Percentiles rank a stretch among this genome's conserved stretches.
These are phyloP conservation scores for Melolontha melolontha DNA, from an alignment of 2,888 invertebrate species.

Conservation along the genomic window DNA sequence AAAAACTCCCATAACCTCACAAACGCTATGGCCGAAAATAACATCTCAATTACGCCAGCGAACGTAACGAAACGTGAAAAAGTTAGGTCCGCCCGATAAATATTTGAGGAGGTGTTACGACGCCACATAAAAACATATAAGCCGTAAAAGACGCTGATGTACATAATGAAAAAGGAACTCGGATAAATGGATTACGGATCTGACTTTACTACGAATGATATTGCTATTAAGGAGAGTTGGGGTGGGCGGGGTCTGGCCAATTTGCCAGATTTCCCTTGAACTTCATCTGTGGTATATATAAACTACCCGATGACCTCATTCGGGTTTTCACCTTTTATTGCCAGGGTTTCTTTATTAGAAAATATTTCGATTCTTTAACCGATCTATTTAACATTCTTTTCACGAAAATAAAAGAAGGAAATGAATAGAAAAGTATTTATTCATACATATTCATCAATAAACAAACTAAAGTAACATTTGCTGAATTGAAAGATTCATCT, in stretches of 20 bases:
- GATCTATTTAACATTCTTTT: too few relatives aligned
- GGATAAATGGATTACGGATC: conserved; percentile 45
- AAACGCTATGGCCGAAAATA: conserved; percentile 18
- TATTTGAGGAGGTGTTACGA: conserved; percentile 38
- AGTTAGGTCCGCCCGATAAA: conserved; percentile 37
- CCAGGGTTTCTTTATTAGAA: neutral
- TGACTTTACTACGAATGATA: conserved; percentile 46
- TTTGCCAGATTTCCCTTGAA: conserved; percentile 51
- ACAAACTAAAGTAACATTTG: too few relatives aligned
- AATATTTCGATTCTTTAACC: conserved; percentile 2
- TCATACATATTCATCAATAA: too few relatives aligned
- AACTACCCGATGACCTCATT: neutral
- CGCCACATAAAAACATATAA: conserved; percentile 40
- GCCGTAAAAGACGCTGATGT: conserved; percentile 41
- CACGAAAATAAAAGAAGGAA: too few relatives aligned
- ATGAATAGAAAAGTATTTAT: too few relatives aligned
- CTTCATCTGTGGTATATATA: conserved; percentile 47
- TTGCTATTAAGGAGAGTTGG: conserved; percentile 47
- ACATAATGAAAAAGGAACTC: conserved; percentile 42
- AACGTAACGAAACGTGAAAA: conserved; percentile 34
- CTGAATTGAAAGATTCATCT: too few relatives aligned
- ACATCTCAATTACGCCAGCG: conserved; percentile 28
- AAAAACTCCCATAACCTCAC: too few relatives aligned
- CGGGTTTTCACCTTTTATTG: conserved; percentile 11
- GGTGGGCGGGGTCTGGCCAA: conserved; percentile 43